Percentiles rank a stretch among this genome's conserved stretches.
Evolutionary conservation across 2,888 invertebrate genomes (phyloP).

Genomic region (Luperina testacea): DNA sequence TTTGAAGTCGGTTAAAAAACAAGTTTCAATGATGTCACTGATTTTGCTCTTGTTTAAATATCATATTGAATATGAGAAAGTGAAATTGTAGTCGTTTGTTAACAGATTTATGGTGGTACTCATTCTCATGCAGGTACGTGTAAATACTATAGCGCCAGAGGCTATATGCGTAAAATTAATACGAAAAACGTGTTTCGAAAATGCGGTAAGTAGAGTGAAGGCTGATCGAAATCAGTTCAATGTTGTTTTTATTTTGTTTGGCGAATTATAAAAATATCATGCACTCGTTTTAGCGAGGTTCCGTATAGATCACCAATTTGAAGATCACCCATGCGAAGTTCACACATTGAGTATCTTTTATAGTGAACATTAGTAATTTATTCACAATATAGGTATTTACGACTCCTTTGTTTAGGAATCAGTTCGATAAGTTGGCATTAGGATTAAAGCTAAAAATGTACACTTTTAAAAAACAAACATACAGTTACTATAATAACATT

Average conservation of each 20-base stretch:
- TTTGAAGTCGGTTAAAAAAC: slow-evolving; percentile 5
- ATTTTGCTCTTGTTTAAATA: slow-evolving; percentile 36
- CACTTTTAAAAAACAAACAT: not conserved
- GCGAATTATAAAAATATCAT: not conserved
- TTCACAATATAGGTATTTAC: not conserved
- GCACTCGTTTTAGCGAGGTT: not conserved
- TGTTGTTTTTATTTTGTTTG: not conserved
- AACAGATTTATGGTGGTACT: slow-evolving; percentile 33
- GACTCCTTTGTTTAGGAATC: not conserved
- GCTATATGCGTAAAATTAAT: slow-evolving; percentile 28
- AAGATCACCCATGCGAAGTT: not conserved
- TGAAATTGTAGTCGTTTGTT: slow-evolving; percentile 37
- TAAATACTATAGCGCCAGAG: not conserved
- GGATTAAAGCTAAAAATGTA: not conserved
- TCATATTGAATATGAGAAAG: slow-evolving; percentile 48
- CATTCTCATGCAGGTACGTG: slow-evolving; percentile 1
- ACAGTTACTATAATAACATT: not conserved
- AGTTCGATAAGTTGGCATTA: not conserved
- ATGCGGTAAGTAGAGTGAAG: slow-evolving; percentile 16
- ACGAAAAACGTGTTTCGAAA: slow-evolving; percentile 23
- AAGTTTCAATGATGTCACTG: slow-evolving; percentile 36
- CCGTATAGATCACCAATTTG: not conserved
- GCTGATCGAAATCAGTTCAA: not conserved
- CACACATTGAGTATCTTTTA: not conserved
- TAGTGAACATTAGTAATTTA: not conserved